phyloP scores from a whole-genome alignment of 2,113 vertebrate species.

The Podarcis muralis region DNA sequence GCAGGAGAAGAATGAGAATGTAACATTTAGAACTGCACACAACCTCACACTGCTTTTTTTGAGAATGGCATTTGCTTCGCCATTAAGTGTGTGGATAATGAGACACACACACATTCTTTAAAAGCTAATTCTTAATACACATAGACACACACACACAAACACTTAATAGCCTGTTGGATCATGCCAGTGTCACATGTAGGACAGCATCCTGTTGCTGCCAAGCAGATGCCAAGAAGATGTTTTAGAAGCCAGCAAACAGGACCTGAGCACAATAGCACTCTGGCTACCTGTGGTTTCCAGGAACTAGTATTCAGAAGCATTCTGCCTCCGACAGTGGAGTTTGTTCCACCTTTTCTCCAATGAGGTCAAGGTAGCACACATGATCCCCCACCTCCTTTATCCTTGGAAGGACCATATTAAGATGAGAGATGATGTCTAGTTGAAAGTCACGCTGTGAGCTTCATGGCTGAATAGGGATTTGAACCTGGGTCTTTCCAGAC shows the following conservation, averaged over 20 bases:
- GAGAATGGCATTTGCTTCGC: background rate
- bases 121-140: background rate
- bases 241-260: too few relatives aligned
- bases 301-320: background rate
- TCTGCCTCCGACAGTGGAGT: background rate
- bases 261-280: too few relatives aligned
- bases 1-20: background rate
- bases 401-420: background rate
- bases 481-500: background rate
- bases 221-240: background rate
- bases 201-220: background rate
- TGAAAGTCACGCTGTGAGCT: background rate
- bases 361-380: background rate
- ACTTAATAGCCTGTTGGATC: background rate
- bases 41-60: background rate
- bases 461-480: background rate
- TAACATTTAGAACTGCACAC: background rate
- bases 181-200: background rate
- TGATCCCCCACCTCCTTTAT: background rate
- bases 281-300: background rate
- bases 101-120: background rate
- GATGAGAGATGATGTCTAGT: background rate
- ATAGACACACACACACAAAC: background rate
- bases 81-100: background rate
- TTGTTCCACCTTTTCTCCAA: background rate